A percentile compares a stretch with the other conserved stretches of the same genome.
Evolutionary conservation across 2,888 invertebrate genomes (phyloP).

Genomic region (Monochamus alternatus): DNA sequence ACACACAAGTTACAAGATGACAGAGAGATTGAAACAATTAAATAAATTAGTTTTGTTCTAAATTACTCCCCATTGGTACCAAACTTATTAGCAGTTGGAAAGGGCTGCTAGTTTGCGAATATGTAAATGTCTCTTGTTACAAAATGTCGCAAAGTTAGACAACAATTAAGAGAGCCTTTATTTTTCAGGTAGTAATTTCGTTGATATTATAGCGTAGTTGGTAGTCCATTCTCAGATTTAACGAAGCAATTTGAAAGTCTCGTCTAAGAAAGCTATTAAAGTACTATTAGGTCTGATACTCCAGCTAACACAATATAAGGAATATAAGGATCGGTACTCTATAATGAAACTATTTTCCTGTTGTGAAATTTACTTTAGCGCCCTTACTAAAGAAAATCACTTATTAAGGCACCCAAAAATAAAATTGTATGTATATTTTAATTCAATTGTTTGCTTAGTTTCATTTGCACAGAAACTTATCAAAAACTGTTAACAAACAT

Average conservation of each 20-base stretch:
- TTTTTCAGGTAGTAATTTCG: not conserved
- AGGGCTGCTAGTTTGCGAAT: no score
- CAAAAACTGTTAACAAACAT: no score
- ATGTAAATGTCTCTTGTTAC: no score
- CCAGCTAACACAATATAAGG: not conserved
- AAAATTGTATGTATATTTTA: no score
- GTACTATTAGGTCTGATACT: not conserved
- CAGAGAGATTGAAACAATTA: slow-evolving; percentile 6
- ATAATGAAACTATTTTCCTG: not conserved
- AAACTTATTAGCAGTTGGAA: not conserved
- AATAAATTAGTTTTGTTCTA: slow-evolving; percentile 2
- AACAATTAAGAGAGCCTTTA: not conserved
- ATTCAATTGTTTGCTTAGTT: no score
- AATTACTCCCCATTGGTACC: slow-evolving; percentile 1
- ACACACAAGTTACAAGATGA: not conserved
- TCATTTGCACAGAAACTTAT: no score
- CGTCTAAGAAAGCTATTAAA: not conserved
- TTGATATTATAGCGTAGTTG: not conserved
- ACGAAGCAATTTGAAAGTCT: not conserved
- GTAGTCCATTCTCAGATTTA: not conserved
- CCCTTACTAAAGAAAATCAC: no score
- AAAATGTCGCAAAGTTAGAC: no score
- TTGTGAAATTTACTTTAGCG: not conserved
- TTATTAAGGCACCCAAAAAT: no score
- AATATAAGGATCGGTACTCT: not conserved